A percentile compares a stretch with the other conserved stretches of the same genome.
Evolutionary conservation across 2,888 invertebrate species (phyloP).

Genomic region (Automeris io): DNA sequence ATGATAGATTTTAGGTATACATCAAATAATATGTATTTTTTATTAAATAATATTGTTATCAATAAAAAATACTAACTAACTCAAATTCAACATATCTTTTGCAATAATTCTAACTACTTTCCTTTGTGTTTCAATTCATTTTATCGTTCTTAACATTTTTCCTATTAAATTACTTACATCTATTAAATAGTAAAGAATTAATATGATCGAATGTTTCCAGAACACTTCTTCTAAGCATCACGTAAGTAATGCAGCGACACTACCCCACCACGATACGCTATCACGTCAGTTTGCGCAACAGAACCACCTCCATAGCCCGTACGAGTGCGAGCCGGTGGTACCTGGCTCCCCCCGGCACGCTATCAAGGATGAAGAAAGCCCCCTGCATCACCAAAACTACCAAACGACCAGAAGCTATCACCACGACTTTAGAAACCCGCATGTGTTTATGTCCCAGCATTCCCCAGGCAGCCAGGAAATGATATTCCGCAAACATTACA

Average conservation of each 20-base stretch:
- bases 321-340: conserved; percentile 69
- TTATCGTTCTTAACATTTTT: not conserved
- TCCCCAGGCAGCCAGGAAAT: conserved; percentile 68
- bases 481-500: conserved; percentile 67
- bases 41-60: no score
- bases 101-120: no score
- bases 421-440: conserved; percentile 67
- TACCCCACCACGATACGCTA: conserved; percentile 80
- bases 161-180: not conserved
- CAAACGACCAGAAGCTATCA: conserved; percentile 67
- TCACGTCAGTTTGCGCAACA: conserved; percentile 63
- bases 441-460: conserved; percentile 69
- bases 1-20: no score
- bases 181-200: not conserved
- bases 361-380: conserved; percentile 61
- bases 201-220: conserved; percentile 61
- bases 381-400: conserved; percentile 63
- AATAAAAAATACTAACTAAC: no score
- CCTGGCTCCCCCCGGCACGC: conserved; percentile 67
- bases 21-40: no score
- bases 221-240: conserved; percentile 91
- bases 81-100: no score
- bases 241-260: conserved; percentile 80
- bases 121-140: not conserved
- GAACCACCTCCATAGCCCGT: conserved; percentile 74